Evolutionary conservation across 30 jellyfish, hydroid and myxozoan species (phyloP).

Genomic region (Hydractinia echinata): DNA sequence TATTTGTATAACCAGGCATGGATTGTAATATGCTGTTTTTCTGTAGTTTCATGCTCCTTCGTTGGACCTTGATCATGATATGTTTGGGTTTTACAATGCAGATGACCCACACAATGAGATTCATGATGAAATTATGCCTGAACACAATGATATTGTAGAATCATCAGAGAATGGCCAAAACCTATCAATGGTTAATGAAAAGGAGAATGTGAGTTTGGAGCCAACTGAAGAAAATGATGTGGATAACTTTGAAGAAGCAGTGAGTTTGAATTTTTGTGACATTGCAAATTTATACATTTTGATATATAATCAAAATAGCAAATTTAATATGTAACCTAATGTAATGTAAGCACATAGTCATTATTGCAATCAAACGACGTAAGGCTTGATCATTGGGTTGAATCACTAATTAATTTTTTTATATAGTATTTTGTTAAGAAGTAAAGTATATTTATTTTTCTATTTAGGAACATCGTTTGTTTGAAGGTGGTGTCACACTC

Average conservation of each 20-base stretch:
- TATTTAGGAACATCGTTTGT: slow-evolving; percentile 25
- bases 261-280: neutral
- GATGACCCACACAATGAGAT: slow-evolving; percentile 39
- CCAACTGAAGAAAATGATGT: slow-evolving; percentile 27
- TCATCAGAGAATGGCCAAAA: neutral
- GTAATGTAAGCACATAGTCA: too few relatives aligned
- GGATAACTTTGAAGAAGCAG: slow-evolving; percentile 27
- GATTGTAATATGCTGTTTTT: neutral
- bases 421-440: too few relatives aligned
- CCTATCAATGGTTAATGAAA: slow-evolving; percentile 8
- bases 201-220: slow-evolving; percentile 21
- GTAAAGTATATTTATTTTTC: neutral
- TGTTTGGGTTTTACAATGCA: slow-evolving; percentile 27
- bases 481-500: slow-evolving; percentile 19
- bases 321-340: too few relatives aligned
- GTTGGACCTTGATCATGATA: slow-evolving; percentile 40
- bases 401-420: too few relatives aligned
- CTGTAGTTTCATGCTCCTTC: slow-evolving; percentile 41
- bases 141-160: neutral
- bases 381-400: too few relatives aligned
- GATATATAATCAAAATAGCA: too few relatives aligned
- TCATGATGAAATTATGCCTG: slow-evolving; percentile 39
- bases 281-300: too few relatives aligned
- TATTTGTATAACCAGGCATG: neutral
- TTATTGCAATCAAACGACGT: too few relatives aligned